A percentile compares a stretch with the other conserved stretches of the same genome.
Evolutionary conservation across 2,797 vertebrate genomes (phyloP).

Genomic region (Taenioides sp.): DNA sequence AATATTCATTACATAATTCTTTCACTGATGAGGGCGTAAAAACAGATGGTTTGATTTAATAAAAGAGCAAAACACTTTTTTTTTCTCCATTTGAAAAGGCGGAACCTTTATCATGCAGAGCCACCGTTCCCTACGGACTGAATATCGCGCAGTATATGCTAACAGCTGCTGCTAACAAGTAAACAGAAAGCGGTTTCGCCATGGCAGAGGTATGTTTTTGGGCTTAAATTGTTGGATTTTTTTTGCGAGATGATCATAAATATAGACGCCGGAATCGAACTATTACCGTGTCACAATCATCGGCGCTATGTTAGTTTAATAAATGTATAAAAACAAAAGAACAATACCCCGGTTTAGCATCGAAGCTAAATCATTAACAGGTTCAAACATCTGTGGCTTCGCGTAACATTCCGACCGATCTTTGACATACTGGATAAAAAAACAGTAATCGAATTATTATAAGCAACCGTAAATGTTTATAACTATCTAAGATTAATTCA

Average conservation of each 20-base stretch:
- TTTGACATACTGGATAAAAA: neutral
- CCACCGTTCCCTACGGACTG: conserved; percentile 31
- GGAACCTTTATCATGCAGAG: conserved; percentile 33
- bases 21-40: neutral
- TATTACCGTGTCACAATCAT: neutral
- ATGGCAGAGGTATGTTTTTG: conserved; percentile 72
- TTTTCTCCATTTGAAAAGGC: neutral
- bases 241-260: too few species aligned
- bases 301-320: neutral
- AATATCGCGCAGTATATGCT: conserved; percentile 17
- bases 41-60: neutral
- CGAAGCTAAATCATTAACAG: conserved; percentile 6
- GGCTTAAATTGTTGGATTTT: neutral
- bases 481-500: too few species aligned
- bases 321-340: neutral
- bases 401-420: neutral
- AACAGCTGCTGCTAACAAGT: conserved; percentile 32
- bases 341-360: conserved; percentile 16
- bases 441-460: neutral
- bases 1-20: conserved; percentile 1
- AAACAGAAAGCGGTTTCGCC: conserved; percentile 42
- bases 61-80: neutral
- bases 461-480: neutral
- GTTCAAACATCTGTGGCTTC: neutral
- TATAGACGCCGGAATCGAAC: too few species aligned